A percentile compares a stretch with the other conserved stretches of the same genome.
These are phyloP conservation scores for Peromyscus melanophrys DNA, from an alignment of 2,797 vertebrate genomes.

Conservation along the genomic window DNA sequence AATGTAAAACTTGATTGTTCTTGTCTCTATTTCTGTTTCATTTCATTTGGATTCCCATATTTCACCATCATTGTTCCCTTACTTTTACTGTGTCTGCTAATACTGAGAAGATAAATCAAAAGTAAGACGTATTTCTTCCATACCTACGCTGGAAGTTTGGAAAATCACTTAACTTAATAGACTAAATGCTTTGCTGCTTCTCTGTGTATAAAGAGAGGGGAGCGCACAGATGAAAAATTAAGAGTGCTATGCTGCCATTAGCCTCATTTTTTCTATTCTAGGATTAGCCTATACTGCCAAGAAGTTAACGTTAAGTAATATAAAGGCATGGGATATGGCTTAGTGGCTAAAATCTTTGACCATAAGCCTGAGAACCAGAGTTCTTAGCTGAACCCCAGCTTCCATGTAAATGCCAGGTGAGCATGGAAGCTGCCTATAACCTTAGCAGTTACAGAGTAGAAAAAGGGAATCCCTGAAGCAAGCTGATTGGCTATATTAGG, in stretches of 20 bases:
- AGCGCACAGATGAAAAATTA: slow-evolving; percentile 25
- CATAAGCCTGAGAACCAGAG: neutral
- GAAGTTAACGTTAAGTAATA: slow-evolving; percentile 5
- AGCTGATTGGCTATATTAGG: neutral
- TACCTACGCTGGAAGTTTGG: neutral
- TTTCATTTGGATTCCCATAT: slow-evolving; percentile 9
- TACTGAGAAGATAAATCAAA: slow-evolving; percentile 8
- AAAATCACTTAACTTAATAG: slow-evolving; percentile 12
- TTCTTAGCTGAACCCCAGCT: neutral
- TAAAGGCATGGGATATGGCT: neutral
- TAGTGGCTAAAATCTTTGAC: neutral
- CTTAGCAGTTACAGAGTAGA: neutral
- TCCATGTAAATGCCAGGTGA: neutral
- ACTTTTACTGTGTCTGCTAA: slow-evolving; percentile 13
- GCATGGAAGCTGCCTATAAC: neutral
- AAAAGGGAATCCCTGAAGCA: neutral
- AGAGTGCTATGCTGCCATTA: neutral
- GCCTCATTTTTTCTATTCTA: neutral
- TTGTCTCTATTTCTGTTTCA: slow-evolving; percentile 28
- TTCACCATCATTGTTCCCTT: slow-evolving; percentile 9
- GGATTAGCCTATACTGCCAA: neutral
- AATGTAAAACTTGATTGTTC: slow-evolving; percentile 53
- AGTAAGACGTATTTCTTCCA: slow-evolving; percentile 26
- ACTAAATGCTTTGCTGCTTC: neutral
- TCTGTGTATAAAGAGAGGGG: slow-evolving; percentile 38